Conservation (phyloP, 2,888 invertebrate species). For the Clepsis dumicolana region DNA sequence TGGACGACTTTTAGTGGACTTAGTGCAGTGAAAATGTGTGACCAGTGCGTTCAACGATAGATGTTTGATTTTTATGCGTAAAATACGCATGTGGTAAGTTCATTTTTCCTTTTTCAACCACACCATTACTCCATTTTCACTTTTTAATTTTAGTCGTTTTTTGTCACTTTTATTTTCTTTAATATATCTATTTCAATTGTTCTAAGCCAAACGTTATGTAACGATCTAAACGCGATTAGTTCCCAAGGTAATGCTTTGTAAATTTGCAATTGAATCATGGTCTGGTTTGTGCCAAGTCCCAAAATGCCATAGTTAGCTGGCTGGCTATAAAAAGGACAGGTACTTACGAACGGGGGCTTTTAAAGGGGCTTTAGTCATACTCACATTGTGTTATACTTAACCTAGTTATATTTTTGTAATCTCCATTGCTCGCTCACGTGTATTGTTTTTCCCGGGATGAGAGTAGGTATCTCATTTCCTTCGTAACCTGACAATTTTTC, state of each 20-base stretch:
- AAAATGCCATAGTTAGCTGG: conserved; percentile 13
- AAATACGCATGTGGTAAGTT: conserved; percentile 50
- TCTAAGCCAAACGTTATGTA: conserved; percentile 35
- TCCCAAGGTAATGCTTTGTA: conserved; percentile 53
- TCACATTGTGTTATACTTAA: conserved; percentile 10
- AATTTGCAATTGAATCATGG: conserved; percentile 53
- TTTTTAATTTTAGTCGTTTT: not conserved
- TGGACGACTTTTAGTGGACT: conserved; percentile 50
- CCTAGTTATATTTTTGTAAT: conserved; percentile 7
- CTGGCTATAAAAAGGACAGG: conserved; percentile 35
- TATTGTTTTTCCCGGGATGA: not conserved
- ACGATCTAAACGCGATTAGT: conserved; percentile 39
- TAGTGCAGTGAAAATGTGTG: conserved; percentile 74
- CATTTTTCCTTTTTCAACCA: conserved; percentile 16
- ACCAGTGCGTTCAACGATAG: conserved; percentile 75
- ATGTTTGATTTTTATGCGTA: conserved; percentile 55
- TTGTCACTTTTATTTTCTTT: not conserved
- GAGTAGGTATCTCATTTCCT: not conserved
- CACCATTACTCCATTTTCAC: not conserved
- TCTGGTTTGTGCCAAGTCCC: conserved; percentile 33
- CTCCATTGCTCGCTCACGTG: not conserved
- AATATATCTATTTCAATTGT: not conserved
- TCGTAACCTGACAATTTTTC: not conserved
- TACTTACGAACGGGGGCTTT: conserved; percentile 14
- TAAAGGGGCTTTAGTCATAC: conserved; percentile 1